Base-by-base conservation (phyloP, 1,140 invertebrate species). In the Nasonia longicornis region DNA sequence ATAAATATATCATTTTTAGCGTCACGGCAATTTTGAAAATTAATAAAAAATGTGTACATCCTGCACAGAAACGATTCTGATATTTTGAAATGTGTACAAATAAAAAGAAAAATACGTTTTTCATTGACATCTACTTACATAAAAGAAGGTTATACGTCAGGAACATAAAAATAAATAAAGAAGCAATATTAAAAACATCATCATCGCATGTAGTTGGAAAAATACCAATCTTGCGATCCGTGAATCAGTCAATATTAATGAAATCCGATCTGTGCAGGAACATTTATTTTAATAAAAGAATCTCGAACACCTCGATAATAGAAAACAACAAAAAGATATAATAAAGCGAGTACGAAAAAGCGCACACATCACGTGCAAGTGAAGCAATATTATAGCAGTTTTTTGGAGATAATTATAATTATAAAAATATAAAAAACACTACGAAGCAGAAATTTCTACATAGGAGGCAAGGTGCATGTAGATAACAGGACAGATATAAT, bases 211-310 rank as follows among this genome's bases (percentile, higher is more conserved):
- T 4, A 58, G 26, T 26, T 78, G 64, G 38, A 77, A 82, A 16
- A 38, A 74, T 74, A 52, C 71, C 22, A 79, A 38, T 74, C 42
- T 26, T 7, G 69, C 75, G 16, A 77, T 31, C 45, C 76, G 66
- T 42, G 31, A 26, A 52, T n/a, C 42, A 82, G 81, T 82, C 81
- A 82, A 82, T 82, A 82, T 82, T 78, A 67, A 82, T 35, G 42
- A 66, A 75, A 79, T 70, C 31, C 10, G 20, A 64, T 79, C 71
- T 79, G 81, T 82, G 81, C 81, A 82, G 77, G 45, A 48, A 11
- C 1, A 45, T 75, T 82, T 82, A 78, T 82, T 82, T 82, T 74
- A 78, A 35, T 64, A 82, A 79, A 64, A 42, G 2, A 64, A 82
- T 66, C 14, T 77, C 29, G 22, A 70, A 81, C 29, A 81, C 16